A percentile compares a stretch with the other conserved stretches of the same genome.
These are phyloP conservation scores for Ctenopoma multispine DNA, from an alignment of 2,797 vertebrate genomes.

Conservation along the genomic window DNA sequence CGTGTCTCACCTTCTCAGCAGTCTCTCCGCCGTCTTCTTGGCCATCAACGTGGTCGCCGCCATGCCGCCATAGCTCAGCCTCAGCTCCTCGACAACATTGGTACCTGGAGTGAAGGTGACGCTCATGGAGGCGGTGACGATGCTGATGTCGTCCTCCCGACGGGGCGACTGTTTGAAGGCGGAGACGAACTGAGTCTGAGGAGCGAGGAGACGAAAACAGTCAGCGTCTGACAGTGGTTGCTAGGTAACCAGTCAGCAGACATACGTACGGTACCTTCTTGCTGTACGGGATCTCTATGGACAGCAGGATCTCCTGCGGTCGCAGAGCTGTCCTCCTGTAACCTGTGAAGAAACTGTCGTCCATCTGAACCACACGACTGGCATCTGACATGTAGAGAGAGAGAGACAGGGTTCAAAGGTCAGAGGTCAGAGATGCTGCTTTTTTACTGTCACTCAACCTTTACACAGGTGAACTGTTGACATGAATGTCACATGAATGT, in stretches of 20 bases:
- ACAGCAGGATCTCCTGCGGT: conserved; percentile 67
- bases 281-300: conserved; percentile 70
- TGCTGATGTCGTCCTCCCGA: conserved; percentile 92
- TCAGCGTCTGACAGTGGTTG: neutral
- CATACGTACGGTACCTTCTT: conserved; percentile 40
- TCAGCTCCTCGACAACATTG: conserved; percentile 46
- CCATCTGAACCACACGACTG: conserved; percentile 67
- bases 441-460: too few species aligned
- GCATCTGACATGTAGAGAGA: conserved; percentile 50
- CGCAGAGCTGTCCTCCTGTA: conserved; percentile 68
- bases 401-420: conserved; percentile 14
- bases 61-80: conserved; percentile 76
- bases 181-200: conserved; percentile 89
- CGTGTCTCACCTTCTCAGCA: conserved; percentile 64
- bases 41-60: conserved; percentile 64
- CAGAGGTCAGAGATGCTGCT: neutral
- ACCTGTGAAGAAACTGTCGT: conserved; percentile 67
- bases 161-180: conserved; percentile 91
- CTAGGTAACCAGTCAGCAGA: fast-evolving
- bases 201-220: neutral
- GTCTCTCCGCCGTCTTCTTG: conserved; percentile 33
- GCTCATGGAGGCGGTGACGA: conserved; percentile 88
- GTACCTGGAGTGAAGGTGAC: conserved; percentile 57
- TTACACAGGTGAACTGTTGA: too few species aligned
- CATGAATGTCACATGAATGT: too few species aligned